Percentiles rank a stretch among this genome's conserved stretches.
Conservation (phyloP, 2,888 invertebrate species). For the Meta bourneti region DNA sequence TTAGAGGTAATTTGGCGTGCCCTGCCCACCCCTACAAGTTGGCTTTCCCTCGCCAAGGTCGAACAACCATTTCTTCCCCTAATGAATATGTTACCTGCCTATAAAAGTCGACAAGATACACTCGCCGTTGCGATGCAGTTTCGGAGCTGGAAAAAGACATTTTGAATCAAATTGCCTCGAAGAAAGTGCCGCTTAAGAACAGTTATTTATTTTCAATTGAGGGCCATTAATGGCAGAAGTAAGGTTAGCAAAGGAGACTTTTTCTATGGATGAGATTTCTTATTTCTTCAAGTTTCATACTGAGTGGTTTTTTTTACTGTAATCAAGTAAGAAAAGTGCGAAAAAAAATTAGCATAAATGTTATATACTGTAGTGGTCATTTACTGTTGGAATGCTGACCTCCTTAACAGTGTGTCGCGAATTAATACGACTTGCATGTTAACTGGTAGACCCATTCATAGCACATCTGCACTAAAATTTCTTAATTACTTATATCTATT, state of each 20-base stretch:
- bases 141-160: constrained; percentile 35
- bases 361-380: too few relatives aligned
- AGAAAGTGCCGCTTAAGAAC: neutral
- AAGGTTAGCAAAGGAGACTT: neutral
- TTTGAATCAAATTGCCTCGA: constrained; percentile 26
- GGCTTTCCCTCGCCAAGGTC: constrained; percentile 40
- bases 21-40: constrained; percentile 46
- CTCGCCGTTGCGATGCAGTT: neutral
- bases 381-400: too few relatives aligned
- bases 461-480: too few relatives aligned
- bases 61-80: neutral
- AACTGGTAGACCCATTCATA: too few relatives aligned
- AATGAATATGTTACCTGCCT: constrained; percentile 71
- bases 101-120: constrained; percentile 29
- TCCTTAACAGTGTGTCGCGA: too few relatives aligned
- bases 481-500: too few relatives aligned
- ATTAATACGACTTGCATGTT: too few relatives aligned
- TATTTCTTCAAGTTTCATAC: neutral
- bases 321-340: neutral
- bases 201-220: constrained; percentile 48
- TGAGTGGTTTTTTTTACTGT: neutral
- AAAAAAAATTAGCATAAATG: too few relatives aligned
- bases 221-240: neutral
- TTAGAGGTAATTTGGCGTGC: constrained; percentile 61
- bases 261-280: neutral